Percentiles rank a stretch among this genome's conserved stretches.
phyloP scores from a whole-genome alignment of 2,797 vertebrate species.

The Enoplosus armatus region DNA sequence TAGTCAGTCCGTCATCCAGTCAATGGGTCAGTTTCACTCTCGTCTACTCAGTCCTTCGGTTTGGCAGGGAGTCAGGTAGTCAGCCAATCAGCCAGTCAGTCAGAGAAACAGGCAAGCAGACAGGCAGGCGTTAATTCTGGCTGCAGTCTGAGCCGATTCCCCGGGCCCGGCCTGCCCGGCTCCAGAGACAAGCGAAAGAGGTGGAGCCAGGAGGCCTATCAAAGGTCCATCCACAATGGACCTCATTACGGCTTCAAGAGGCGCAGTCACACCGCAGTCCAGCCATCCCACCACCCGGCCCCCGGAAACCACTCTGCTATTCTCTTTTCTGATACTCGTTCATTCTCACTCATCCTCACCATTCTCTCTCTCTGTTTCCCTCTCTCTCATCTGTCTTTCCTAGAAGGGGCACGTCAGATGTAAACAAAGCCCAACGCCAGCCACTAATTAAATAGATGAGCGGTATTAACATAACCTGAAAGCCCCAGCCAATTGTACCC shows the following conservation, averaged over 20 bases:
- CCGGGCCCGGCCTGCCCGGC: not conserved
- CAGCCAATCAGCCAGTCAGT: slow-evolving; percentile 13
- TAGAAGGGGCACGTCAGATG: slow-evolving; percentile 84
- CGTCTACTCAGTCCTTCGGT: slow-evolving; percentile 1
- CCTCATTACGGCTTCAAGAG: slow-evolving; percentile 74
- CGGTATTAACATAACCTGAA: slow-evolving; percentile 91
- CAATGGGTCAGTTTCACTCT: not conserved
- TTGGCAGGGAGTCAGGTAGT: slow-evolving; percentile 3
- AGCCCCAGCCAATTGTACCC: slow-evolving; percentile 89
- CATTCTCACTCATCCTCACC: slow-evolving; percentile 44
- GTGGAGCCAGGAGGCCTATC: slow-evolving; percentile 60
- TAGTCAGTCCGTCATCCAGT: not conserved
- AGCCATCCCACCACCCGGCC: slow-evolving; percentile 64
- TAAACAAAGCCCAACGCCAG: slow-evolving; percentile 86
- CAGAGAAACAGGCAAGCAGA: slow-evolving; percentile 12
- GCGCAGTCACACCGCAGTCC: slow-evolving; percentile 54
- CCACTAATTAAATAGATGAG: slow-evolving; percentile 91
- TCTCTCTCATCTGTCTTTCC: slow-evolving; percentile 65
- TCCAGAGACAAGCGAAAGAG: slow-evolving; percentile 32
- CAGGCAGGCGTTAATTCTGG: slow-evolving; percentile 32
- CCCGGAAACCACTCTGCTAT: slow-evolving; percentile 45
- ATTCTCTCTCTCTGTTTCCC: slow-evolving; percentile 37
- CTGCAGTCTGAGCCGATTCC: slow-evolving; percentile 32
- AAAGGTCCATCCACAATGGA: slow-evolving; percentile 70
- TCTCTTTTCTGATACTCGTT: slow-evolving; percentile 45